phyloP scores from a whole-genome alignment of 1,140 invertebrate species.

The Drosophila ambigua region DNA sequence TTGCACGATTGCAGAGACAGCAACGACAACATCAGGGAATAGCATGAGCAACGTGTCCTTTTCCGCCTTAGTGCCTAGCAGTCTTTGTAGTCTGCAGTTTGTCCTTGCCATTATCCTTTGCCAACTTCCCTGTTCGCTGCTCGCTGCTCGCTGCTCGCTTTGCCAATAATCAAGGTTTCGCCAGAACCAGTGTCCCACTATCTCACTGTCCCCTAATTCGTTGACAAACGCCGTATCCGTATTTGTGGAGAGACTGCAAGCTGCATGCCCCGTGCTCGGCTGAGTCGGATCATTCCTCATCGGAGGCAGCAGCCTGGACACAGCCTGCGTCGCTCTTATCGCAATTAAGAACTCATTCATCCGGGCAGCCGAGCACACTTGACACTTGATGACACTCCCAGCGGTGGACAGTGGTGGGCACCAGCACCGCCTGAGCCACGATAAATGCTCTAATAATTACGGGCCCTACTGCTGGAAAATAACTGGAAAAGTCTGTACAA shows the following conservation, averaged over 20 bases:
- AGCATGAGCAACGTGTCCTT: constrained; percentile 28
- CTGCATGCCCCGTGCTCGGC: too few relatives aligned
- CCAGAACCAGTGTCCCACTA: constrained; percentile 6
- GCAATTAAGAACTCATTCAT: constrained; percentile 75
- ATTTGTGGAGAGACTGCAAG: too few relatives aligned
- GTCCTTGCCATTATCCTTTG: constrained; percentile 35
- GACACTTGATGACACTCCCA: constrained; percentile 46
- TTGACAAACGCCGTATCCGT: not conserved
- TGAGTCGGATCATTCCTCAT: constrained; percentile 59
- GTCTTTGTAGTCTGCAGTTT: constrained; percentile 45
- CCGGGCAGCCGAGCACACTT: constrained; percentile 45
- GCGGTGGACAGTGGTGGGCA: constrained; percentile 12
- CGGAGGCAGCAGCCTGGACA: constrained; percentile 24
- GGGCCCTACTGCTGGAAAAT: too few relatives aligned
- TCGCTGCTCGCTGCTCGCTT: constrained; percentile 15
- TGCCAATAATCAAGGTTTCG: constrained; percentile 47
- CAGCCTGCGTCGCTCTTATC: constrained; percentile 64
- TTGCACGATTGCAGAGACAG: constrained; percentile 63
- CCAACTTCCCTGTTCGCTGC: not conserved
- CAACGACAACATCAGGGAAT: constrained; percentile 21
- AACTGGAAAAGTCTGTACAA: too few relatives aligned
- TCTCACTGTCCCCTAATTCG: constrained; percentile 43
- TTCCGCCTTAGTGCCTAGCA: constrained; percentile 37
- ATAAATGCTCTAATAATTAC: constrained; percentile 27
- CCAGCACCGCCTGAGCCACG: not conserved